Percentiles rank a stretch among this genome's conserved stretches.
These are phyloP conservation scores for Steinernema feltiae DNA, from an alignment of 1,140 invertebrate species.

Conservation along the genomic window DNA sequence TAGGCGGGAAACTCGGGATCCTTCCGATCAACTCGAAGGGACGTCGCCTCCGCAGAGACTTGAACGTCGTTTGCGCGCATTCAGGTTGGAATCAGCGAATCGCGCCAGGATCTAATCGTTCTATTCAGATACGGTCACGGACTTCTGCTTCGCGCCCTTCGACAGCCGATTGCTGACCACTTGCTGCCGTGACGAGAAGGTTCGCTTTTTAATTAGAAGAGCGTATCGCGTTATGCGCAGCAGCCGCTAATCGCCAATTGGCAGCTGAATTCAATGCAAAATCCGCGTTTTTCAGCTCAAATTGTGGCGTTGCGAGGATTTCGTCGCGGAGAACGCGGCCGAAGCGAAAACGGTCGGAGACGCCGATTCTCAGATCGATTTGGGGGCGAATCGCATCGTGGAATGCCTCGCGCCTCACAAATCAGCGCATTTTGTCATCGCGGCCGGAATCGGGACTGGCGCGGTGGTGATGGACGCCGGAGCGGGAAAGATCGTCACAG, in stretches of 20 bases:
- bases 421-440: conserved; percentile 37
- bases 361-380: conserved; percentile 11
- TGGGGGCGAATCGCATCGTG: conserved; percentile 20
- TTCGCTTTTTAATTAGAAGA: conserved; percentile 32
- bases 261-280: neutral
- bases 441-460: conserved; percentile 43
- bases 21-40: conserved; percentile 57
- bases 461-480: conserved; percentile 57
- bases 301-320: conserved; percentile 22
- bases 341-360: conserved; percentile 18
- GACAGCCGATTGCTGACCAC: conserved; percentile 58
- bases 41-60: conserved; percentile 42
- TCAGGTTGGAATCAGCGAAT: conserved; percentile 46
- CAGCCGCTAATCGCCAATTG: neutral
- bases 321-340: conserved; percentile 6
- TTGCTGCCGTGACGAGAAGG: conserved; percentile 57
- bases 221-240: neutral
- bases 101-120: no score
- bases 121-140: conserved; percentile 58
- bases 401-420: conserved; percentile 37
- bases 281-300: conserved; percentile 27
- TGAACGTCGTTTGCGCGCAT: conserved; percentile 58
- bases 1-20: conserved; percentile 58
- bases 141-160: conserved; percentile 60
- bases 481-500: conserved; percentile 24